Evolutionary conservation across 1,140 invertebrate genomes (phyloP), one percentile per base, ranked within the genome.

Genomic region (Nylanderia fulva): DNA sequence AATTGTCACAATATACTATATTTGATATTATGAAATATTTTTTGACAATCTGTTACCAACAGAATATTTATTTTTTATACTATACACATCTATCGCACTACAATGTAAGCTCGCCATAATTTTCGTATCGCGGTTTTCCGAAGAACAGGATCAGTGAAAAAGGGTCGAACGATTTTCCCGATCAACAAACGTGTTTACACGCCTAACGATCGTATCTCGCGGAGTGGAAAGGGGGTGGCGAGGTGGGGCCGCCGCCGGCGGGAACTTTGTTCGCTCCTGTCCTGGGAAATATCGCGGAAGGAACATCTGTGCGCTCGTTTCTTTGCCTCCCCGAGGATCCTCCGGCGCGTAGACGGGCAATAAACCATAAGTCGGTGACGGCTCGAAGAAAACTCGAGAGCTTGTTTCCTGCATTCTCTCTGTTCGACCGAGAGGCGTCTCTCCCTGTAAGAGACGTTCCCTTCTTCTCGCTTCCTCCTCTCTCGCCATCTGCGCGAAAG

Each of bases 301-400:
- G 85, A 90, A 90, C 88, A 90, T 90, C 88, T 90, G 88, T 90
- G 88, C 86, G 84, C 87, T 86, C 87, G 86, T 90, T 90, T 86
- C 80, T 89, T 88, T 52, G 69, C 64, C 87, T 88, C 88, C 88
- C 88, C 29, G 63, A 86, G 87, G 87, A 89, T 89, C 60, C 85
- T 85, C 69, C 72, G 27, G 84, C 52, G 86, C 52, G 85, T 85
- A 87, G 88, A 90, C 88, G 69, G 85, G 88, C 87, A 90, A 90
- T 90, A 90, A 89, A 90, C 88, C 88, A 90, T 90, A 90, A 90
- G 87, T 90, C 87, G 88, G 80, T 90, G 88, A 90, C 88, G 88
- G 85, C 90, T 91, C 85, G 88, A 75, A 82, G 83, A 76, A 87
- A 85, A 86, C 87, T 85, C 72, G 84, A 87, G 86, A 85, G 86